Percentiles rank a stretch among this genome's conserved stretches.
These are phyloP conservation scores for Ptilonorhynchus violaceus DNA, from an alignment of 2,113 vertebrate genomes.

Conservation along the genomic window DNA sequence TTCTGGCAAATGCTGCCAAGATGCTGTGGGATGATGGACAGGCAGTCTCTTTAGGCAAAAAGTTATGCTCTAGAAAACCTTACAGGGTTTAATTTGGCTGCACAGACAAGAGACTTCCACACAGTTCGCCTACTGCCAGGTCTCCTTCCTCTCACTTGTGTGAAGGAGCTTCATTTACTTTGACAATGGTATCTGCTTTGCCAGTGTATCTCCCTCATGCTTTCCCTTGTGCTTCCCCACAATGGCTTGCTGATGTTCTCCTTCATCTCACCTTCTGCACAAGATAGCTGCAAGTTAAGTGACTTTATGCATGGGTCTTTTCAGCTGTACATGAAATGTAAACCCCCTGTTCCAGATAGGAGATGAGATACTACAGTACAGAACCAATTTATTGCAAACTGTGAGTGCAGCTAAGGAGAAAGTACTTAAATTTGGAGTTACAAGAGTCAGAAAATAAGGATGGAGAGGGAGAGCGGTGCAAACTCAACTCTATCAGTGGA, in stretches of 20 bases:
- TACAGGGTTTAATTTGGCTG: background rate
- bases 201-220: accelerated
- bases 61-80: background rate
- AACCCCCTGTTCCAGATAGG: background rate
- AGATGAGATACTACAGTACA: background rate
- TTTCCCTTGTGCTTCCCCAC: background rate
- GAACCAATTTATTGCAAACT: background rate
- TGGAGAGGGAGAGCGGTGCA: background rate
- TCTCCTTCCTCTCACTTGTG: background rate
- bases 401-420: background rate
- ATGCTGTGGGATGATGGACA: background rate
- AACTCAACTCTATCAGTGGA: background rate
- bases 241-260: background rate
- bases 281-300: background rate
- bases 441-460: background rate
- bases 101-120: background rate
- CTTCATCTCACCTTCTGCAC: background rate
- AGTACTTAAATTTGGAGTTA: background rate
- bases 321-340: background rate
- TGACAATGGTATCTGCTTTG: background rate
- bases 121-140: background rate
- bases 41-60: background rate
- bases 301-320: background rate
- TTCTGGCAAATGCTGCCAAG: background rate
- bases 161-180: background rate